Base-by-base conservation (phyloP, 2,797 vertebrate genomes). In the Sphenodon punctatus region DNA sequence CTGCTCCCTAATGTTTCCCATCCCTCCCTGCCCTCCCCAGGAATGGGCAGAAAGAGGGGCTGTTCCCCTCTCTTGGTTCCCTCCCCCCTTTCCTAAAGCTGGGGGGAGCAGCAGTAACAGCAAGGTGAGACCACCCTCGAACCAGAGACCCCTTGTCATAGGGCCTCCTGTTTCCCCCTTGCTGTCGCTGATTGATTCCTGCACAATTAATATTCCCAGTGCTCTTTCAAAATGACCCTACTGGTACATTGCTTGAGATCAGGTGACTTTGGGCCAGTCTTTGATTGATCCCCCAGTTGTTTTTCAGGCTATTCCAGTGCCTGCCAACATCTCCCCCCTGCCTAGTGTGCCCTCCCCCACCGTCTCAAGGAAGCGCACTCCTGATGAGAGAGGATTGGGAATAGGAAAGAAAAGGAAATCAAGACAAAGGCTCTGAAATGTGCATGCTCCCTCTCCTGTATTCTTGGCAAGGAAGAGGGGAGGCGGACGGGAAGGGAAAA, bases 231-330 rank as follows among this genome's bases (percentile, higher is more conserved):
- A n/a, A n/a, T n/a, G n/a, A n/a, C n/a, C n/a, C n/a, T n/a, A n/a
- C n/a, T n/a, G n/a, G n/a, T n/a, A n/a, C n/a, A n/a, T n/a, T n/a
- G n/a, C n/a, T n/a, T n/a, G 53, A 12, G n/a, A 60, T 32, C 20
- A 0, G 5, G 32, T 2, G 59, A 42, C 10, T 8, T 13, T 7
- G 22, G 64, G 2, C 11, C 5, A 14, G 43, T 32, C 22, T 48
- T 49, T 7, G 23, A 42, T 10, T 42, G 7, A 2, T 1, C 1
- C 4, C 8, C 49, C 0, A 0, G 3, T 4, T 25, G 32, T 39
- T 78, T 71, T 66, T 64, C 68, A 64, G 82, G 77, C 25, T 75
- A 8, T 38, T 27, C 6, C 0, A 0, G 20, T 0, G 1, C 16
- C 45, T 42, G 64, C 12, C 15, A 17, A 15, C 19, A 53, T 25